Evolutionary conservation across 2,888 invertebrate species (phyloP).

Genomic region (Arrhopalites spinosus): DNA sequence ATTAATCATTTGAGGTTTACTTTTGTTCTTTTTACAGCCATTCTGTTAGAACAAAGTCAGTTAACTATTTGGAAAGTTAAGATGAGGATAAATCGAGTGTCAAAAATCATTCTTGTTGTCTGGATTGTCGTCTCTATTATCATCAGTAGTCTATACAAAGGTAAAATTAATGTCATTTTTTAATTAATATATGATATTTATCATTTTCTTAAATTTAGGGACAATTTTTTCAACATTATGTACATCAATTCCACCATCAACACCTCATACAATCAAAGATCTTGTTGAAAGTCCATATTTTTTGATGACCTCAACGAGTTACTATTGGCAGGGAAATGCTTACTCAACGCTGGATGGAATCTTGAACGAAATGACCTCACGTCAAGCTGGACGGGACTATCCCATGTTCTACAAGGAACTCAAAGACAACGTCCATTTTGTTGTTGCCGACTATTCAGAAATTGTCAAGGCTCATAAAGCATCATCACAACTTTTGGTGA

Average conservation of each 20-base stretch:
- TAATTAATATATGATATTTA: too few relatives aligned
- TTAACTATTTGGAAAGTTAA: conserved; percentile 28
- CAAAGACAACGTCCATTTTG: conserved; percentile 17
- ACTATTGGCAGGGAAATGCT: conserved; percentile 20
- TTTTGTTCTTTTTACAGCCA: conserved; percentile 28
- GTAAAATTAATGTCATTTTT: too few relatives aligned
- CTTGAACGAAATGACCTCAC: conserved; percentile 25
- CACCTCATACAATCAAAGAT: conserved; percentile 15
- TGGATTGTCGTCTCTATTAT: conserved; percentile 6
- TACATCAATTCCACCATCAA: conserved; percentile 15
- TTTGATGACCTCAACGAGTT: conserved; percentile 10
- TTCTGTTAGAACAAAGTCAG: conserved; percentile 23
- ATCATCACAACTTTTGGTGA: not conserved
- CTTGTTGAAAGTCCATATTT: conserved; percentile 33
- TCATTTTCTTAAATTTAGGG: too few relatives aligned
- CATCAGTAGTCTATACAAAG: conserved; percentile 27
- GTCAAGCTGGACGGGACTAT: conserved; percentile 3
- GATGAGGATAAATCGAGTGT: conserved; percentile 7
- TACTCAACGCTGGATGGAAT: conserved; percentile 27
- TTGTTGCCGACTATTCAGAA: conserved; percentile 1
- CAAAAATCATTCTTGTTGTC: conserved; percentile 15
- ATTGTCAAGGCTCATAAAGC: conserved; percentile 13
- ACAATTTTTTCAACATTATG: conserved; percentile 11
- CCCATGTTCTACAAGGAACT: conserved; percentile 21
- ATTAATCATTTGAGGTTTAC: conserved; percentile 11